phyloP scores from a whole-genome alignment of 2,113 vertebrate genomes.

The Pachycephala philippinensis region DNA sequence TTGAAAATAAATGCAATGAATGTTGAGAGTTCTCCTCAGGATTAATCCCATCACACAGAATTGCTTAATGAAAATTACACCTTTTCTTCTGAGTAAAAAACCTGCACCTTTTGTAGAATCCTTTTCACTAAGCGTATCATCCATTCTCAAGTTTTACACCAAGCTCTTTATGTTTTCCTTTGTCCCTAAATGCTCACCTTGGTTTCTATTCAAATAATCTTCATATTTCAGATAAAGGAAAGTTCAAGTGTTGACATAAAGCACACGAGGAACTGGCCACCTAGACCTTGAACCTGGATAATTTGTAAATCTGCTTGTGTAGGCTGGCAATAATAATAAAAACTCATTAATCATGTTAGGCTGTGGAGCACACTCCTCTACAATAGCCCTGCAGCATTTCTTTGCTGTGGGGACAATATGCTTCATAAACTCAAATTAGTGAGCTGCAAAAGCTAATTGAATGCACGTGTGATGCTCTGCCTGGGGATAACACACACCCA shows the following conservation, averaged over 20 bases:
- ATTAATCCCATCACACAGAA: not conserved
- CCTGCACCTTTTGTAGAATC: not conserved
- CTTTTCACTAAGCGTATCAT: not conserved
- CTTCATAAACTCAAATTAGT: constrained; percentile 55
- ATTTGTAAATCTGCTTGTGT: not conserved
- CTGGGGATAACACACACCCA: not conserved
- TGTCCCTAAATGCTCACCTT: not conserved
- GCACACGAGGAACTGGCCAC: not conserved
- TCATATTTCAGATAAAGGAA: not conserved
- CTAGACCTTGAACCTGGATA: not conserved
- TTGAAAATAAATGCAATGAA: not conserved
- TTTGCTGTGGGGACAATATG: constrained; percentile 25
- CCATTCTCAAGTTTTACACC: not conserved
- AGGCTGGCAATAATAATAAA: not conserved
- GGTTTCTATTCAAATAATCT: not conserved
- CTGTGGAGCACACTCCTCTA: not conserved
- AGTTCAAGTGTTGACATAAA: not conserved
- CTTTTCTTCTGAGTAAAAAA: not conserved
- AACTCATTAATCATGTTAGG: not conserved
- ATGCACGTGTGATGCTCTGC: not conserved
- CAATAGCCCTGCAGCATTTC: constrained; percentile 17
- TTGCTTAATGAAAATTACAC: not conserved
- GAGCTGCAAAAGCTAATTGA: constrained; percentile 32
- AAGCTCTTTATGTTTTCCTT: not conserved
- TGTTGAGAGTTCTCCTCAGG: not conserved